phyloP scores from a whole-genome alignment of 1,140 invertebrate species.

The Ips nitidus region DNA sequence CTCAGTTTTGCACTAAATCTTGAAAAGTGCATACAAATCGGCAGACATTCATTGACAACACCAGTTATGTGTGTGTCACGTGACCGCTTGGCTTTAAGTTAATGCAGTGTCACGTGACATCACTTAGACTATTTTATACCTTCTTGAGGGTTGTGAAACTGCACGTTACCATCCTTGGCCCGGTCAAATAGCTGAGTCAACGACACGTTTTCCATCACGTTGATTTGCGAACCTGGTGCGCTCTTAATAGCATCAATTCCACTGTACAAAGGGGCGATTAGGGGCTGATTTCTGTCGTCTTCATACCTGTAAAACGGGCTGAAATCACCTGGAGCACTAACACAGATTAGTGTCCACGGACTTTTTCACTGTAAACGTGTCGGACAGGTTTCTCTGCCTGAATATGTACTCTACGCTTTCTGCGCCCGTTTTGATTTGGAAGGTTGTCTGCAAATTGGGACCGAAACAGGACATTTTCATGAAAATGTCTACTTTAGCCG shows the following conservation, averaged over 20 bases:
- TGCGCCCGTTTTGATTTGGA: slow-evolving; percentile 31
- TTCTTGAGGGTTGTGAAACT: no score
- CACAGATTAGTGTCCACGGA: slow-evolving; percentile 12
- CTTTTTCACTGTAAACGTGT: slow-evolving; percentile 45
- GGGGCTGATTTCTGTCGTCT: slow-evolving; percentile 19
- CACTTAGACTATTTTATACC: no score
- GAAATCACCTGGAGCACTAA: not conserved
- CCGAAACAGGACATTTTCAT: slow-evolving; percentile 46
- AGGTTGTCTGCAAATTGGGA: slow-evolving; percentile 42
- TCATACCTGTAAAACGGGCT: slow-evolving; percentile 9
- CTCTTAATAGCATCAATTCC: slow-evolving; percentile 9
- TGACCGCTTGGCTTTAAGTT: no score
- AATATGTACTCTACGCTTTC: slow-evolving; percentile 37
- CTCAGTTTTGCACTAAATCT: no score
- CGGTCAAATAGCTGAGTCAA: slow-evolving; percentile 24
- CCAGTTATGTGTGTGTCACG: no score
- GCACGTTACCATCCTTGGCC: not conserved
- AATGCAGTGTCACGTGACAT: no score
- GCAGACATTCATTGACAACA: no score
- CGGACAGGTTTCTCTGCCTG: slow-evolving; percentile 36
- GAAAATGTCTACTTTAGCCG: slow-evolving; percentile 39
- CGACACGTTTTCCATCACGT: slow-evolving; percentile 26
- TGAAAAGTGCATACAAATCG: no score
- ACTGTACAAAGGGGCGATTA: slow-evolving; percentile 20
- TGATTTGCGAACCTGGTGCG: slow-evolving; percentile 4